phyloP scores from a whole-genome alignment of 2,888 invertebrate species.

The Eristalis arbustorum region DNA sequence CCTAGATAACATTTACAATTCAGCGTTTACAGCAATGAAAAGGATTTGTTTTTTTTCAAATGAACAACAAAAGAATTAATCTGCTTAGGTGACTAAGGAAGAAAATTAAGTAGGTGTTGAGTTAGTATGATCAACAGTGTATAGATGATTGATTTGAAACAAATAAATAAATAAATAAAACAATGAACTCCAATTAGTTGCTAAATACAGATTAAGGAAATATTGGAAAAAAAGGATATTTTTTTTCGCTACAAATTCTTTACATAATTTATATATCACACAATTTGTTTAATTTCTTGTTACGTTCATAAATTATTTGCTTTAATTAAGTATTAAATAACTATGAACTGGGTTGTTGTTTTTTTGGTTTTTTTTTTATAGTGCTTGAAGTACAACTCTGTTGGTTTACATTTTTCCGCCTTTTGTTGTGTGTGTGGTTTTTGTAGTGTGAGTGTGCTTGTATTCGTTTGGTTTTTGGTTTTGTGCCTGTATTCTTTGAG shows the following conservation, averaged over 20 bases:
- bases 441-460: conserved; percentile 53
- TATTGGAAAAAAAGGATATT: conserved; percentile 28
- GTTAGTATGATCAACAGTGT: conserved; percentile 17
- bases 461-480: conserved; percentile 59
- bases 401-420: conserved; percentile 62
- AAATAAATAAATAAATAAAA: conserved; percentile 7
- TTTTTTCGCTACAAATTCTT: conserved; percentile 43
- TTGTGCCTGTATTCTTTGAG: neutral
- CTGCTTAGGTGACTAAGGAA: neutral
- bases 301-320: conserved; percentile 5
- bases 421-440: conserved; percentile 5
- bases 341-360: conserved; percentile 36
- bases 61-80: neutral
- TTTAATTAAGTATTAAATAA: conserved; percentile 30
- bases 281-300: conserved; percentile 36
- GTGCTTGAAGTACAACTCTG: conserved; percentile 27
- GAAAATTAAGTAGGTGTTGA: conserved; percentile 34
- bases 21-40: neutral
- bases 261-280: conserved; percentile 68
- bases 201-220: conserved; percentile 32
- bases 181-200: conserved; percentile 32
- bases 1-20: conserved; percentile 4
- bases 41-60: neutral
- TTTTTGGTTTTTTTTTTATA: conserved; percentile 33
- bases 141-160: conserved; percentile 22